Conservation (phyloP, 1,140 invertebrate species). For the Ips nitidus region DNA sequence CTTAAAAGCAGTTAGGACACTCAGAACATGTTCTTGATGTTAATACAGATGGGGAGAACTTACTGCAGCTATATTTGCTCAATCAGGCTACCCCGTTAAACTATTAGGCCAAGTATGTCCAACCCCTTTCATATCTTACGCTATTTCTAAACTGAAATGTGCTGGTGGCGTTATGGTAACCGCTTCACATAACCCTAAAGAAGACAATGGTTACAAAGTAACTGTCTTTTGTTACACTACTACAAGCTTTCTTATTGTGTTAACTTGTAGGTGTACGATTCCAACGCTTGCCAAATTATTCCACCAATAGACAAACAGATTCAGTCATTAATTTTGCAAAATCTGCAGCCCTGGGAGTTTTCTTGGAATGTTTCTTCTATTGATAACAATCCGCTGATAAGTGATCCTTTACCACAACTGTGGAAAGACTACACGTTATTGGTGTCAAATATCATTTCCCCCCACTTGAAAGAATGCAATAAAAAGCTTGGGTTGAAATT, state of each 20-base stretch:
- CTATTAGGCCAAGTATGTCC: conserved; percentile 81
- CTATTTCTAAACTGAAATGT: conserved; percentile 68
- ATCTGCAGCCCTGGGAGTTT: conserved; percentile 68
- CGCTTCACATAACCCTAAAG: conserved; percentile 98
- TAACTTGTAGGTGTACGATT: conserved; percentile 76
- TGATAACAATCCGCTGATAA: conserved; percentile 54
- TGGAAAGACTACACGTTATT: conserved; percentile 66
- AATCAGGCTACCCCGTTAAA: conserved; percentile 76
- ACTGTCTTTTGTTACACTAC: neutral
- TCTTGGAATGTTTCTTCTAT: conserved; percentile 65
- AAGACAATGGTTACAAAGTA: conserved; percentile 97
- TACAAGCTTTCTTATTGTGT: neutral
- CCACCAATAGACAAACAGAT: conserved; percentile 90
- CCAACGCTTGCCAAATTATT: conserved; percentile 95
- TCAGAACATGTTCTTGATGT: no score
- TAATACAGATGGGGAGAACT: conserved; percentile 83
- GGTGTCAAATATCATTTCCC: conserved; percentile 56
- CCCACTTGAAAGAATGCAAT: conserved; percentile 62
- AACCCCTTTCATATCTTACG: conserved; percentile 92
- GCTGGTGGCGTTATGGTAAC: conserved; percentile 93
- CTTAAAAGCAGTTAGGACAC: no score
- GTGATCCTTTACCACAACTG: conserved; percentile 63
- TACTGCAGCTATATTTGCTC: conserved; percentile 80
- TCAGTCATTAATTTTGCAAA: conserved; percentile 74
- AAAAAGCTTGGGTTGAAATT: conserved; percentile 65